Percentiles rank a stretch among this genome's conserved stretches.
Evolutionary conservation across 2,113 vertebrate species (phyloP).

Genomic region (Myanophis thanlyinensis): DNA sequence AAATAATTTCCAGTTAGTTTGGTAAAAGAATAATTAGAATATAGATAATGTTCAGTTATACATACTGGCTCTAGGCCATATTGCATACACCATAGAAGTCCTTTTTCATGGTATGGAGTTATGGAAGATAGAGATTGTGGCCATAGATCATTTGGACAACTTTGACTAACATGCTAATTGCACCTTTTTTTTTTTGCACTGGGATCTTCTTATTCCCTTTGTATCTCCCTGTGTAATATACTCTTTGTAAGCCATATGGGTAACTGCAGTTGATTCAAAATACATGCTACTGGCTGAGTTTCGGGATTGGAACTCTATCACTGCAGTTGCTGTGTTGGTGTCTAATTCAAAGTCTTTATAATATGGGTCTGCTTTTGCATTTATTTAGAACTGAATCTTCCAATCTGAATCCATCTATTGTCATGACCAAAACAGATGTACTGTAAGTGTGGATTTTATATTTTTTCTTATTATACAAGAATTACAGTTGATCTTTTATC

Average conservation of each 20-base stretch:
- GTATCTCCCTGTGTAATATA: background rate
- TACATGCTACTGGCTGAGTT: background rate
- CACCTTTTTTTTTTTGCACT: background rate
- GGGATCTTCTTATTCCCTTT: background rate
- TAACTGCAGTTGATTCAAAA: background rate
- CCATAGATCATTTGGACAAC: background rate
- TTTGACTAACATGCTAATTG: background rate
- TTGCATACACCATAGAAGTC: background rate
- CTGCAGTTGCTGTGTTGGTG: background rate
- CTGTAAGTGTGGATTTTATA: too few relatives aligned
- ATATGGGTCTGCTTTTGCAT: background rate
- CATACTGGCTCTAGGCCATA: background rate
- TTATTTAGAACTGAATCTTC: background rate
- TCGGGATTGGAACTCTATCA: background rate
- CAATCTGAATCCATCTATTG: background rate
- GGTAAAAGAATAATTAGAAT: background rate
- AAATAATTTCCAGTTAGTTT: background rate
- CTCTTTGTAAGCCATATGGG: background rate
- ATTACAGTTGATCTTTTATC: too few relatives aligned
- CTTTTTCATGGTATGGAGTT: background rate
- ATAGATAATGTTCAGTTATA: background rate
- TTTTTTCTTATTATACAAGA: too few relatives aligned
- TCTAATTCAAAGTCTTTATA: background rate
- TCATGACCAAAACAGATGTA: too few relatives aligned
- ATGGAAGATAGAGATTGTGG: background rate